Evolutionary conservation across 1,140 invertebrate species (phyloP), one percentile per base, ranked within the genome.

Genomic region (Teleogryllus occipitalis): DNA sequence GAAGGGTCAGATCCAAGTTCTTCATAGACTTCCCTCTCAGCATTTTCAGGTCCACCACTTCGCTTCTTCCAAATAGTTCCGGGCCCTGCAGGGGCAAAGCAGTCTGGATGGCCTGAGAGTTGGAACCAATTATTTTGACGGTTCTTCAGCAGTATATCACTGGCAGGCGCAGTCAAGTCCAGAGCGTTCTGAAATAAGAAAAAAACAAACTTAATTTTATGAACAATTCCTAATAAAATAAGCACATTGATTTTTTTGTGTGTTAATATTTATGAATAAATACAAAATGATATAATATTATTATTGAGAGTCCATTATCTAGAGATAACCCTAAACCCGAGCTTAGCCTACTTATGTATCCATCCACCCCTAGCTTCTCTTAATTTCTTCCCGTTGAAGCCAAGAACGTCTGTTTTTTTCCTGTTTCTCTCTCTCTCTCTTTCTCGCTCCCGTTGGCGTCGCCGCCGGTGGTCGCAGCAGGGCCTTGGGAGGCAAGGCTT

Each of bases 21-120:
- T 83, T 95, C 91, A 86, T 98, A 98, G 4, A 82, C 7, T 39
- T 80, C 76, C 8, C 87, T 87, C 83, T 91, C 91, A 73, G 84
- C 85, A 81, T 86, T 86, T 79, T 89, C 87, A 47, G 87, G 85
- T 1, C 80, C 80, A 87, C 47, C 92, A 85, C 86, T 95, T 39
- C 94, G 91, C 81, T 96, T 93, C 87, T 98, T 98, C 92, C 96
- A 97, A 46, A 98, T 94, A 8, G 96, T 97, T 54, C 96, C 96
- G 5, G 96, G 95, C 0, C 96, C 95, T 6, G 96, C 97, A 8
- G 96, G 96, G 14, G 96, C 95, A 87, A 98, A 93, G 80, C 95
- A 95, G 75, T 96, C 96, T 79, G 92, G 92, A 86, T 99, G 97
- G 0, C 97, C 97, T 18, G 96, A 96, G 75, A 98, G 86, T 86